Conservation (phyloP, 1,140 invertebrate species). For the Trigoniulus corallinus region DNA sequence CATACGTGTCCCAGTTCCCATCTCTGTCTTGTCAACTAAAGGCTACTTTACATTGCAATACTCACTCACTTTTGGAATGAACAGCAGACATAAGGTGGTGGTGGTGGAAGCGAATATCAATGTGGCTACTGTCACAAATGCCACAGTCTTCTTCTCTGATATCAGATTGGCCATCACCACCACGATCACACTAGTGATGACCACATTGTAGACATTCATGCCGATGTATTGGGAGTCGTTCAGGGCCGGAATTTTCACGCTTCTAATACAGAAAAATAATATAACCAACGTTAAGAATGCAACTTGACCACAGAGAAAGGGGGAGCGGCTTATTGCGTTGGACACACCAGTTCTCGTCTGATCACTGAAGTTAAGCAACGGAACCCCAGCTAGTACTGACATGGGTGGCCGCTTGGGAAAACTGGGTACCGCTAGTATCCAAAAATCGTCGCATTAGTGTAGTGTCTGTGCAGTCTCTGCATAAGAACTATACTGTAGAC, state of each 20-base stretch:
- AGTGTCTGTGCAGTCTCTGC: no score
- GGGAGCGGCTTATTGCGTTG: no score
- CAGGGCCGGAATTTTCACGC: slow-evolving; percentile 88
- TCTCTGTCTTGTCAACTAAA: background rate
- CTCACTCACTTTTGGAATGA: slow-evolving; percentile 53
- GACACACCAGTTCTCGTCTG: no score
- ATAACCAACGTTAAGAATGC: no score
- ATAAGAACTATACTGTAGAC: no score
- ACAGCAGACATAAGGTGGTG: slow-evolving; percentile 64
- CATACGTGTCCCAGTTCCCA: background rate
- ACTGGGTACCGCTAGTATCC: no score
- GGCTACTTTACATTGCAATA: background rate
- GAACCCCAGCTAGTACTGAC: no score
- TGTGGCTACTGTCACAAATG: slow-evolving; percentile 62
- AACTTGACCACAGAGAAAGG: no score
- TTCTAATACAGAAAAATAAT: slow-evolving; percentile 31
- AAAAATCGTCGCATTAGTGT: no score
- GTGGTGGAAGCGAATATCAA: slow-evolving; percentile 72
- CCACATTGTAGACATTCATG: slow-evolving; percentile 78
- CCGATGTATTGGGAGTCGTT: slow-evolving; percentile 96
- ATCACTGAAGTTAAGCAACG: no score
- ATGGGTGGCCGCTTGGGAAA: no score
- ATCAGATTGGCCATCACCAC: slow-evolving; percentile 70
- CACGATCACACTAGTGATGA: slow-evolving; percentile 68
- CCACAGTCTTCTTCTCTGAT: slow-evolving; percentile 61